Percentiles rank a stretch among this genome's conserved stretches.
Conservation (phyloP, 2,888 invertebrate genomes). For the Halictus quadricinctus region DNA sequence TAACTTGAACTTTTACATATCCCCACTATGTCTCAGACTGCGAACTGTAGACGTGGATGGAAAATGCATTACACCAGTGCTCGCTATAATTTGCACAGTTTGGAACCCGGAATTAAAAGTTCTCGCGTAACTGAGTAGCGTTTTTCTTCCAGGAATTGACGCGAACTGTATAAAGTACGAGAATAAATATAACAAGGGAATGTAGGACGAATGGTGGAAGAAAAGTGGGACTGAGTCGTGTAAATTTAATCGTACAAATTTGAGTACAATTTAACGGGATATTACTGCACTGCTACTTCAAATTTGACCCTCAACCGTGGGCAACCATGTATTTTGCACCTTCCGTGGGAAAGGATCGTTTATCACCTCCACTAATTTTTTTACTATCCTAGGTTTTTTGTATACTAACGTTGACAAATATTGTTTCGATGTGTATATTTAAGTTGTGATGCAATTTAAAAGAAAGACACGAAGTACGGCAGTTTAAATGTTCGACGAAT, state of each 20-base stretch:
- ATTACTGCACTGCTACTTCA: not conserved
- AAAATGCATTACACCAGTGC: not conserved
- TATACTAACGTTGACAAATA: not conserved
- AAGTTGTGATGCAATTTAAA: not conserved
- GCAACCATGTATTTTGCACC: no score
- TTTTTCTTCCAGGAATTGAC: not conserved
- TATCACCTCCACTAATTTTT: no score
- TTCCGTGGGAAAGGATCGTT: no score
- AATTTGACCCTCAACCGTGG: not conserved
- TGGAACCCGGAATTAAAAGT: not conserved
- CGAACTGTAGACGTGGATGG: not conserved
- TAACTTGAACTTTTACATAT: not conserved
- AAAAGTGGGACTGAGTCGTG: not conserved
- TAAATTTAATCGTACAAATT: not conserved
- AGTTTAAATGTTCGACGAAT: not conserved
- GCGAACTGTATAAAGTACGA: not conserved
- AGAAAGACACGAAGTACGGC: conserved; percentile 1
- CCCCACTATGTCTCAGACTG: not conserved
- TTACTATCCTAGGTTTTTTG: not conserved
- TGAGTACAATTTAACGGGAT: not conserved
- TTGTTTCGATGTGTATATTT: not conserved
- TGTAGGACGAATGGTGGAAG: not conserved
- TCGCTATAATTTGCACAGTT: not conserved
- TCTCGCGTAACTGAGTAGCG: no score
- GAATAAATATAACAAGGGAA: not conserved